Conservation (phyloP, 2,113 vertebrate genomes). For the Leiothrix lutea region DNA sequence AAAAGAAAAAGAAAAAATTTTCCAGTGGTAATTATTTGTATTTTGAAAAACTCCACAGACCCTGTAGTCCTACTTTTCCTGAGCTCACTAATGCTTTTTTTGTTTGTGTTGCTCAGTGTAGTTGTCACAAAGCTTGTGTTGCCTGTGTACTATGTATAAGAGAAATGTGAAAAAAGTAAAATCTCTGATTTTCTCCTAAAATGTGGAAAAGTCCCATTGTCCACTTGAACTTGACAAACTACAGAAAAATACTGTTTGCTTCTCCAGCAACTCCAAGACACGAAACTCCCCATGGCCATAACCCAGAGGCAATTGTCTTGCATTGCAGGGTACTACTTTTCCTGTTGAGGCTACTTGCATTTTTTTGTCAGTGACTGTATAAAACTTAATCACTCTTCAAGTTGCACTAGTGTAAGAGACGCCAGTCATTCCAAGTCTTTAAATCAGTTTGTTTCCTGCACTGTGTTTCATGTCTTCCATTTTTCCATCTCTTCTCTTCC, state of each 20-base stretch:
- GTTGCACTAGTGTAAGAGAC: constrained; percentile 62
- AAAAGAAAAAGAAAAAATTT: not conserved
- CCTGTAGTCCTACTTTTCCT: not conserved
- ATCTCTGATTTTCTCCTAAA: not conserved
- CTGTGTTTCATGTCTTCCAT: constrained; percentile 67
- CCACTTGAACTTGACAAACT: not conserved
- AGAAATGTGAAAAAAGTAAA: not conserved
- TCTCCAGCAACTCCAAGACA: not conserved
- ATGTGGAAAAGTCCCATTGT: not conserved
- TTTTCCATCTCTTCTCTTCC: constrained; percentile 50
- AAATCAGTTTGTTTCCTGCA: constrained; percentile 46
- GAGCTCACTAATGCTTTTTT: not conserved
- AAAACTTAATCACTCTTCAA: constrained; percentile 49
- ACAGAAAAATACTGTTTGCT: not conserved
- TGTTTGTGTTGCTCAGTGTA: not conserved
- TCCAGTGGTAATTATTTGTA: not conserved
- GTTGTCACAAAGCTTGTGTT: not conserved
- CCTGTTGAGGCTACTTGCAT: not conserved
- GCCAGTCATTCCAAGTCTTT: not conserved
- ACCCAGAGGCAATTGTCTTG: not conserved
- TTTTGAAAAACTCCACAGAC: not conserved
- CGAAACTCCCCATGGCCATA: not conserved
- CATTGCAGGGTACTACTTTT: not conserved
- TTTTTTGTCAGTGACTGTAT: constrained; percentile 50
- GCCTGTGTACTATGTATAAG: not conserved